Conservation (phyloP, 2,888 invertebrate genomes). For the Calliphora vomitoria region DNA sequence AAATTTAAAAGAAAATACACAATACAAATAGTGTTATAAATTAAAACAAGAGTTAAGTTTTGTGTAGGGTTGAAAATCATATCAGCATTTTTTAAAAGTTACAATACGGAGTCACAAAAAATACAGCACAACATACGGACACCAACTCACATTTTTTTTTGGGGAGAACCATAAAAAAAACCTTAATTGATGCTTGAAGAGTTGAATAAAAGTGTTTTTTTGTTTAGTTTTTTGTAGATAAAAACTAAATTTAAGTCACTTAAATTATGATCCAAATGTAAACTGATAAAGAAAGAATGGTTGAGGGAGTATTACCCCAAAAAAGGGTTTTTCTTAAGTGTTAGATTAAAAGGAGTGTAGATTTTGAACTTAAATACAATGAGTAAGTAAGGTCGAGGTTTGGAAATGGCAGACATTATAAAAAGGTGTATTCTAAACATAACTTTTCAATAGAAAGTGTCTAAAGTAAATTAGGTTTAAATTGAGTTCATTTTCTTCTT, state of each 20-base stretch:
- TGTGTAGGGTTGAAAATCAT: constrained; percentile 42
- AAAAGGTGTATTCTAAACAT: too few species aligned
- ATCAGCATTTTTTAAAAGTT: constrained; percentile 37
- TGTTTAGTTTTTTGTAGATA: constrained; percentile 49
- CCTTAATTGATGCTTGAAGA: constrained; percentile 53
- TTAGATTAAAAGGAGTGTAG: background rate
- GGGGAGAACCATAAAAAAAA: background rate
- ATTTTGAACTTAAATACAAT: background rate
- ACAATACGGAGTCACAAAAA: constrained; percentile 19
- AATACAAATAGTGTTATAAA: constrained; percentile 62
- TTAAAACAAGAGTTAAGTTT: constrained; percentile 42
- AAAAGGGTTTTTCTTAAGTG: background rate
- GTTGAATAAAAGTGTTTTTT: constrained; percentile 26
- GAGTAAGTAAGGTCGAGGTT: too few species aligned
- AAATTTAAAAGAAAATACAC: background rate
- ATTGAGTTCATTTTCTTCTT: too few species aligned
- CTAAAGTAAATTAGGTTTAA: too few species aligned
- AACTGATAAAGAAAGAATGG: constrained; percentile 37
- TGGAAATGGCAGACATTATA: too few species aligned
- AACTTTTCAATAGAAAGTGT: too few species aligned
- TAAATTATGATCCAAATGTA: constrained; percentile 54
- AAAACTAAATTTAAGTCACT: constrained; percentile 62
- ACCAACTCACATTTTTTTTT: background rate
- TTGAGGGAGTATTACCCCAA: background rate
- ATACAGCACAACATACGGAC: background rate